A percentile compares a stretch with the other conserved stretches of the same genome.
Conservation (phyloP, 1,140 invertebrate genomes). For the Teleogryllus occipitalis region DNA sequence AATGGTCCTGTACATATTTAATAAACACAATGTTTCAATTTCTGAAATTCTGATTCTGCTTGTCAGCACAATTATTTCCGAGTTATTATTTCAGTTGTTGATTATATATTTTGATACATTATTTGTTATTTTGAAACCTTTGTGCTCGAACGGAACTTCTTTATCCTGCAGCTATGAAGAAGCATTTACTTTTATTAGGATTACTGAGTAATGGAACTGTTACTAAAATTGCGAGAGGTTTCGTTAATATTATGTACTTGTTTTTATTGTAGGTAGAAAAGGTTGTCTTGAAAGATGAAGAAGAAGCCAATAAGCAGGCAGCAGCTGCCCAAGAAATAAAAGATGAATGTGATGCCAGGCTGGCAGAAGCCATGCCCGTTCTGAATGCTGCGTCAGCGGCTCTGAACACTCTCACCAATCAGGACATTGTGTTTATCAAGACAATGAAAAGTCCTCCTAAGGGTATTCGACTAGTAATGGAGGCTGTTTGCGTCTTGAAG, state of each 20-base stretch:
- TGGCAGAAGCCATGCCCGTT: constrained; percentile 89
- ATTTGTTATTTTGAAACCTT: no score
- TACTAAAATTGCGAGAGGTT: no score
- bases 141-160: no score
- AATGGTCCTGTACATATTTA: no score
- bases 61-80: no score
- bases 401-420: constrained; percentile 81
- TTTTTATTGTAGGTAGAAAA: constrained; percentile 30
- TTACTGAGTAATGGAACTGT: no score
- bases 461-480: constrained; percentile 90
- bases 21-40: no score
- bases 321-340: constrained; percentile 79
- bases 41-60: no score
- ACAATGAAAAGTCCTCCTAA: constrained; percentile 96
- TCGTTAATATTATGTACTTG: not conserved
- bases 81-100: no score
- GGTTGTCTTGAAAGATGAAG: constrained; percentile 57
- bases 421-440: constrained; percentile 91
- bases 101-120: no score
- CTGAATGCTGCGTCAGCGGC: constrained; percentile 82
- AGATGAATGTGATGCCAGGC: constrained; percentile 88
- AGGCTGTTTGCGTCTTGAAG: constrained; percentile 90
- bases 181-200: no score
- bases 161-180: no score
- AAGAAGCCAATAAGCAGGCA: constrained; percentile 63